These are phyloP conservation scores for Hormaphis cornu DNA, from an alignment of 1,140 invertebrate genomes.

Conservation along the genomic window DNA sequence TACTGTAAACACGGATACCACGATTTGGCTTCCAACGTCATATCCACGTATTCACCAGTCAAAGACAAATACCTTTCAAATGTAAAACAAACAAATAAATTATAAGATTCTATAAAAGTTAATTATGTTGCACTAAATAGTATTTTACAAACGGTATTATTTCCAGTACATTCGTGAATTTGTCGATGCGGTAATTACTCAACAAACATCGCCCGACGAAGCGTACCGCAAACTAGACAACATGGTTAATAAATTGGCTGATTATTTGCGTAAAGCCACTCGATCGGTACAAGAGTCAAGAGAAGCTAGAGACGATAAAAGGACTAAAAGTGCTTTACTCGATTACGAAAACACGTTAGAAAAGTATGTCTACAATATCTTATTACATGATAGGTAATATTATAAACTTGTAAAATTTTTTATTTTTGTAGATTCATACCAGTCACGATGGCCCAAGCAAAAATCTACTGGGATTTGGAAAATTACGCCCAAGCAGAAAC, in stretches of 20 bases:
- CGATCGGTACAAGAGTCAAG: constrained; percentile 88
- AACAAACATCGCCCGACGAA: constrained; percentile 94
- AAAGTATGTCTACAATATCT: constrained; percentile 47
- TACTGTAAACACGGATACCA: constrained; percentile 98
- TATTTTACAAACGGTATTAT: constrained; percentile 27
- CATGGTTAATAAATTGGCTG: constrained; percentile 82
- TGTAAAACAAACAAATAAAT: constrained; percentile 45
- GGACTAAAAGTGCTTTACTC: constrained; percentile 77
- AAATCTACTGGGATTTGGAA: constrained; percentile 97
- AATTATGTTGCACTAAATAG: too few relatives aligned
- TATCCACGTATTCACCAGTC: constrained; percentile 95
- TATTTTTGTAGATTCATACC: constrained; percentile 59
- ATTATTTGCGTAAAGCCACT: constrained; percentile 80
- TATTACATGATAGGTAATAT: not conserved
- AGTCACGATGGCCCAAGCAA: constrained; percentile 96
- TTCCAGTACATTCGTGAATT: constrained; percentile 77
- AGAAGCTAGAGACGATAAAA: constrained; percentile 75
- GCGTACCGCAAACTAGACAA: constrained; percentile 96
- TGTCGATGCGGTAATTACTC: constrained; percentile 89
- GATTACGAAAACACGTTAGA: constrained; percentile 90
- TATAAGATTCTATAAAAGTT: not conserved
- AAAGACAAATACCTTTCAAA: constrained; percentile 93
- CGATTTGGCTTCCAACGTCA: constrained; percentile 92
- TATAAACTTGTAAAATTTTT: not conserved
- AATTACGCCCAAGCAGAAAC: constrained; percentile 92